Percentiles rank a stretch among this genome's conserved stretches.
Conservation (phyloP, 1,140 invertebrate species). For the Macrobrachium nipponense region DNA sequence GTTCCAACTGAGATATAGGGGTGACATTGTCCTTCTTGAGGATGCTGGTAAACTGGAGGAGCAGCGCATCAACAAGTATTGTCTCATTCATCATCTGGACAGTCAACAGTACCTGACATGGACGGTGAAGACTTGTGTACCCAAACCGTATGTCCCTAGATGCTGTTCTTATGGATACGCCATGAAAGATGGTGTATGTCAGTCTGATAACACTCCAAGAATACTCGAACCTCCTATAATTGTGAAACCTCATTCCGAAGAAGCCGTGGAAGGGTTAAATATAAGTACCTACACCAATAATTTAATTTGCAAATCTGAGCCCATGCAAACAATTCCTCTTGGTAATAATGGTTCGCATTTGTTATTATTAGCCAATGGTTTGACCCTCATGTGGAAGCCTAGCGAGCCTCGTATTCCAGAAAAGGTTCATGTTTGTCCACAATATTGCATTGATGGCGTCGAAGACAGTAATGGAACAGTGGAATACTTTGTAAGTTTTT, state of each 20-base stretch:
- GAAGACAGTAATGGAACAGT: conserved; percentile 8
- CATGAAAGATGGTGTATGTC: conserved; percentile 13
- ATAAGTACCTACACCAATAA: conserved; percentile 16
- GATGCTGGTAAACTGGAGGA: neutral
- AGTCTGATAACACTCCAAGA: neutral
- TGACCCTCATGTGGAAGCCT: conserved; percentile 9
- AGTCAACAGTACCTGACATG: neutral
- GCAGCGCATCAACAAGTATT: neutral
- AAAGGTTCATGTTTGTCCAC: conserved; percentile 2
- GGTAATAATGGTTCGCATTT: too few species aligned
- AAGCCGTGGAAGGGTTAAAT: neutral
- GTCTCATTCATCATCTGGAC: neutral
- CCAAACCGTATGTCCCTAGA: conserved; percentile 16
- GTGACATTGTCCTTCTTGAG: neutral
- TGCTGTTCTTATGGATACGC: conserved; percentile 40
- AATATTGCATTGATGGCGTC: conserved; percentile 30
- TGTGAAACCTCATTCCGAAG: neutral
- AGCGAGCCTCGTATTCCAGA: neutral
- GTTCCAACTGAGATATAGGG: neutral
- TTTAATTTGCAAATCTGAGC: too few species aligned
- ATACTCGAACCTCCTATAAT: conserved; percentile 13
- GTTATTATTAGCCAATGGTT: conserved; percentile 3
- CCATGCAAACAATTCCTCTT: too few species aligned
- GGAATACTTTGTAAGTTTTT: conserved; percentile 21
- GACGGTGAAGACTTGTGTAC: conserved; percentile 2